Evolutionary conservation across 2,888 invertebrate genomes (phyloP), one percentile per base, ranked within the genome.

Genomic region (Sinhomidia bicolor): DNA sequence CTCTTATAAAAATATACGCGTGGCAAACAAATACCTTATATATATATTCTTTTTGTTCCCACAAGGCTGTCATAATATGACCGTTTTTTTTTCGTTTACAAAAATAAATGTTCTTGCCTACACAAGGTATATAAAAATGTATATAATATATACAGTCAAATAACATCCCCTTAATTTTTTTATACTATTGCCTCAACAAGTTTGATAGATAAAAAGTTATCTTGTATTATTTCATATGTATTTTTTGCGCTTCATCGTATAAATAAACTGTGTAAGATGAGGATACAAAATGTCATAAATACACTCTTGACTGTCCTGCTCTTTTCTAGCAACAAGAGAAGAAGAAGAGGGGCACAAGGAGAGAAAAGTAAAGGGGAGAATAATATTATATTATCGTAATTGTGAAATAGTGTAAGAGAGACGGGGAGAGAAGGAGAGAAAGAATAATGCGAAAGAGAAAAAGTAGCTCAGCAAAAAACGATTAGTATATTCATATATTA

Each of bases 161-260:
- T n/a, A n/a, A n/a, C n/a, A n/a, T n/a, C n/a, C n/a, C n/a, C 5
- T 26, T 26, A 44, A 78, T n/a, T 12, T 29, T 51, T 41, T 57
- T 47, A 44, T 51, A 4, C n/a, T 47, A 26, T 74, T 74, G 0
- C 74, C 44, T 83, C 83, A 83, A 83, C 83, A 83, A 83, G 71
- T 83, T 68, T 51, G 60, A 74, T 51, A 23, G 54, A 79, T n/a
- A 57, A 79, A 26, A 17, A 54, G 14, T 36, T 17, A 14, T 2
- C n/a, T 17, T 17, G 78, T 3, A 20, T 78, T 79, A 26, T 20
- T n/a, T 26, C n/a, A 20, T 36, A 36, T 36, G 36, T 44, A 20
- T 29, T 17, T 68, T 32, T 65, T 65, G 41, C 20, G 68, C n/a
- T 68, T 68, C 41, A 36, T 36, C 9, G 6, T 68, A 5, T 1